Percentiles rank a stretch among this genome's conserved stretches.
Conservation (phyloP, 30 jellyfish, hydroid and myxozoan genomes). For the Aurelia sp. region DNA sequence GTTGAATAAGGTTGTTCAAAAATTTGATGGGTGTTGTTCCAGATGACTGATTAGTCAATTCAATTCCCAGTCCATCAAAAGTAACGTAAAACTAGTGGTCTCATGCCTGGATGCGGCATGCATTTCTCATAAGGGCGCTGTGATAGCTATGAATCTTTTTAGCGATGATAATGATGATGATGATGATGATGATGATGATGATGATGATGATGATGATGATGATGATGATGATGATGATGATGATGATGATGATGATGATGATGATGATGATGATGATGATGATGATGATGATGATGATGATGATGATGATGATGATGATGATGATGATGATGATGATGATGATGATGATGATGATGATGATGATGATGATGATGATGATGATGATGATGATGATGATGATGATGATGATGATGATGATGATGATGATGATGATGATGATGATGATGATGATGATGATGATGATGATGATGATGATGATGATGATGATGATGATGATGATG, state of each 20-base stretch:
- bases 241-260: conserved; percentile 8
- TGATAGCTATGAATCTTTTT: too few species aligned
- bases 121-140: too few species aligned
- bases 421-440: too few species aligned
- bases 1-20: too few species aligned
- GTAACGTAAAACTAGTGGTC: too few species aligned
- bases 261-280: conserved; percentile 7
- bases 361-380: conserved; percentile 29
- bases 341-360: not conserved
- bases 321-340: conserved; percentile 14
- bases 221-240: conserved; percentile 25
- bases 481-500: too few species aligned
- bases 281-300: conserved; percentile 7
- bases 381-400: not conserved
- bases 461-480: too few species aligned
- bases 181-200: conserved; percentile 41
- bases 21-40: too few species aligned
- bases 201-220: conserved; percentile 16
- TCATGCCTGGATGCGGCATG: too few species aligned
- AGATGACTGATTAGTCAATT: too few species aligned
- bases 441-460: too few species aligned
- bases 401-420: not conserved
- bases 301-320: conserved; percentile 7
- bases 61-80: too few species aligned
- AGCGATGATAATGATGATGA: conserved; percentile 35